Evolutionary conservation across 2,113 vertebrate genomes (phyloP), one percentile per base, ranked within the genome.

Genomic region (Gopherus flavomarginatus): DNA sequence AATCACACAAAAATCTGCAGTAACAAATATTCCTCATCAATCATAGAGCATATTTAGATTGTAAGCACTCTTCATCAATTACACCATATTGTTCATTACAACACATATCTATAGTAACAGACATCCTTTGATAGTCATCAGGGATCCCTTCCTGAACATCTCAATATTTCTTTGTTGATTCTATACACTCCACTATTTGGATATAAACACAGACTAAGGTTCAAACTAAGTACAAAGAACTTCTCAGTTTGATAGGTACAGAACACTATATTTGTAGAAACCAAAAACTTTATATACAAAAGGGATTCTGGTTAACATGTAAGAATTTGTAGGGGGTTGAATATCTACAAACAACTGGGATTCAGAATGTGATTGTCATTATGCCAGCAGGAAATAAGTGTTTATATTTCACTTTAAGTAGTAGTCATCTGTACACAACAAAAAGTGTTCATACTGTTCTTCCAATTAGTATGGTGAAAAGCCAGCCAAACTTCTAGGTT

Each of bases 401-500:
- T 19, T 88, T 54, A 75, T 53, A 83, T 85, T 79, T 83, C 44
- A 57, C 31, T 88, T 29, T 75, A 95, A 89, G 52, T 38, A 78
- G 19, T 84, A 92, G 90, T 49, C 38, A 81, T 21, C 35, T 38
- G n/a, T 72, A 72, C 19, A 22, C 8, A 72, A 72, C n/a, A 72
- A 72, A 72, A 22, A 84, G 87, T 84, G 35, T 35, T 89, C 53
- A 85, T 1, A 3, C 5, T 62, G 42, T 50, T 89, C 87, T 72
- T 92, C 56, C n/a, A 84, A 90, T 93, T 89, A 86, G 2, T n/a
- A 47, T 53, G 56, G 5, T 82, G n/a, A 87, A 65, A 93, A n/a
- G n/a, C 69, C 0, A 94, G 19, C 11, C 52, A 57, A 5, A 80
- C 3, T 62, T 81, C 9, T 83, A 75, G 0, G 0, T 53, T 93